Base-by-base conservation (phyloP, 2,888 invertebrate genomes). In the Clunio marinus region DNA sequence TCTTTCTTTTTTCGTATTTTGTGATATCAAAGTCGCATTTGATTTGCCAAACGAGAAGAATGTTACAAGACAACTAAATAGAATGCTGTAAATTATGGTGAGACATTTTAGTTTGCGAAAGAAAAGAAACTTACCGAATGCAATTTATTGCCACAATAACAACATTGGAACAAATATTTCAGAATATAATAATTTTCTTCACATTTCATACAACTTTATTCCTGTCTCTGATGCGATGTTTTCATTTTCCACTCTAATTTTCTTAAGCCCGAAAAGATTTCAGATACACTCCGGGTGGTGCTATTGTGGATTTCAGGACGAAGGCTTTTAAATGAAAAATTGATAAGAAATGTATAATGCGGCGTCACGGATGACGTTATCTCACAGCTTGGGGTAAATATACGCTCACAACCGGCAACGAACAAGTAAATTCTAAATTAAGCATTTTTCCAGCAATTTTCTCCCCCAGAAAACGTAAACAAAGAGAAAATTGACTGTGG, bases 301-400 rank as follows among this genome's bases (percentile, higher is more conserved):
- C n/a, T n/a, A n/a, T n/a, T n/a, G n/a, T n/a, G n/a, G n/a, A 13
- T 15, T 45, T 4, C n/a, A 45, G 45, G 45, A 10, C 2, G 51
- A 17, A 17, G 51, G 51, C 7, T 51, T 63, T 63, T 63, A 63
- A 63, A 63, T 63, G 63, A 63, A 63, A n/a, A 63, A 63, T 63
- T 63, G 63, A 63, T 63, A 63, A 63, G 63, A 46, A 63, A 37
- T 45, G 28, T 45, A 63, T 28, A 63, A 68, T 68, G 68, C 51
- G 59, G 55, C 63, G 70, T 69, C 67, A 69, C 63, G 70, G 70
- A 68, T 70, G 70, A 70, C 70, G 70, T 70, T 70, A 70, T 70
- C 70, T 68, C 68, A 70, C 70, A 70, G 70, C 70, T 70, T 62
- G 70, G 70, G 70, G 70, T 68, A 70, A 51, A 69, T 63, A 37